Percentiles rank a stretch among this genome's conserved stretches.
Evolutionary conservation across 2,888 invertebrate species (phyloP).

Genomic region (Amphipoea oculea): DNA sequence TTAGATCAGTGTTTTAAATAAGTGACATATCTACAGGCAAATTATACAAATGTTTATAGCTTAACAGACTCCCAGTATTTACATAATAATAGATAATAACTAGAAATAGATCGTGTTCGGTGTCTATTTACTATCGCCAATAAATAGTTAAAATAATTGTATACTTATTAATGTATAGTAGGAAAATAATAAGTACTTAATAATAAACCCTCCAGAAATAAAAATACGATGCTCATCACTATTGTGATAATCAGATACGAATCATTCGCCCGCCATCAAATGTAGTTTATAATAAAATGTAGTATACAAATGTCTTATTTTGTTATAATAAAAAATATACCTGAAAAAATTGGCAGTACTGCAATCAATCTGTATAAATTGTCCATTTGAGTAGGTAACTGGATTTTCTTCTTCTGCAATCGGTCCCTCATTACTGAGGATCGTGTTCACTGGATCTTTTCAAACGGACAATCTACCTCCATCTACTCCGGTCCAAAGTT

Average conservation of each 20-base stretch:
- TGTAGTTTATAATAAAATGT: slow-evolving; percentile 19
- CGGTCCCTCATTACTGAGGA: too few relatives aligned
- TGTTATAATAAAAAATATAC: neutral
- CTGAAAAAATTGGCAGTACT: neutral
- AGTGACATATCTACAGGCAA: slow-evolving; percentile 1
- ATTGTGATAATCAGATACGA: slow-evolving; percentile 58
- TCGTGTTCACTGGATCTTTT: too few relatives aligned
- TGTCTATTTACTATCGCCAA: slow-evolving; percentile 56
- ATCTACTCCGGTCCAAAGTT: too few relatives aligned
- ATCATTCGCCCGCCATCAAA: slow-evolving; percentile 49
- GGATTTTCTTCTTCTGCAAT: too few relatives aligned
- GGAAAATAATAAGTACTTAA: slow-evolving; percentile 20
- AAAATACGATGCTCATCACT: slow-evolving; percentile 58
- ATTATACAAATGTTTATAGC: slow-evolving; percentile 1
- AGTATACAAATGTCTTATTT: neutral
- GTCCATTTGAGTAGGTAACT: neutral
- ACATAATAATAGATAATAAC: slow-evolving; percentile 5
- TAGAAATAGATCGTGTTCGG: slow-evolving; percentile 56
- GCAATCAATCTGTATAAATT: neutral
- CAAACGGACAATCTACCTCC: too few relatives aligned
- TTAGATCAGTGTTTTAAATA: neutral
- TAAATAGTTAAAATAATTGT: slow-evolving; percentile 9
- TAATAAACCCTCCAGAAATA: slow-evolving; percentile 53
- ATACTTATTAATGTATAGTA: slow-evolving; percentile 15
- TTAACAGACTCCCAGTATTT: slow-evolving; percentile 27